phyloP scores from a whole-genome alignment of 2,888 invertebrate species.

The Agrilus biguttatus region DNA sequence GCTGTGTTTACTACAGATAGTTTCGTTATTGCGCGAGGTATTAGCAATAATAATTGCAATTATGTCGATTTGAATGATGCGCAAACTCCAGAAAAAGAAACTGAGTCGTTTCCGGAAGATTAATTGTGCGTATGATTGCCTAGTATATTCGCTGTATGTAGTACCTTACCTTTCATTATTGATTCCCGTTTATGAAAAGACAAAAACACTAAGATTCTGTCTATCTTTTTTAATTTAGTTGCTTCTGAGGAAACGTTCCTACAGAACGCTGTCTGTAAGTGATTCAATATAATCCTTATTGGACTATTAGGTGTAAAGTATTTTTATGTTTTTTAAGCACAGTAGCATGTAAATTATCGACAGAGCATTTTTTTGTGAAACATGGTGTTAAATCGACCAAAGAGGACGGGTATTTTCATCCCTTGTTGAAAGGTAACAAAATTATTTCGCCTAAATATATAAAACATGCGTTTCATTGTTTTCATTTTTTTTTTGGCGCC shows the following conservation, averaged over 20 bases:
- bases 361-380: slow-evolving; percentile 2
- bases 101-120: slow-evolving; percentile 13
- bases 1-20: slow-evolving; percentile 37
- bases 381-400: slow-evolving; percentile 4
- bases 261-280: slow-evolving; percentile 31
- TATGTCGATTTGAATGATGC: slow-evolving; percentile 8
- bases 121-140: slow-evolving; percentile 3
- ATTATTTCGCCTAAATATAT: no score
- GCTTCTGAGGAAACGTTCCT: slow-evolving; percentile 27
- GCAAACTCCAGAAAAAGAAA: slow-evolving; percentile 10
- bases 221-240: slow-evolving; percentile 19
- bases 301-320: slow-evolving; percentile 11
- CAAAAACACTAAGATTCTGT: slow-evolving; percentile 7
- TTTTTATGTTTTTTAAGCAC: slow-evolving; percentile 22
- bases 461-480: no score
- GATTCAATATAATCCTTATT: slow-evolving; percentile 7
- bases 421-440: no score
- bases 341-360: slow-evolving; percentile 20
- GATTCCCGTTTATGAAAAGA: slow-evolving; percentile 2
- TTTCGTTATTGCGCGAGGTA: slow-evolving; percentile 29
- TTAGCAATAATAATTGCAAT: slow-evolving; percentile 19
- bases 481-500: no score
- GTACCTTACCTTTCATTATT: not conserved
- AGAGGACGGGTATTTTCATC: no score
- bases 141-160: not conserved